A percentile compares a stretch with the other conserved stretches of the same genome.
These are phyloP conservation scores for Centroberyx gerrardi DNA, from an alignment of 2,797 vertebrate species.

Conservation along the genomic window DNA sequence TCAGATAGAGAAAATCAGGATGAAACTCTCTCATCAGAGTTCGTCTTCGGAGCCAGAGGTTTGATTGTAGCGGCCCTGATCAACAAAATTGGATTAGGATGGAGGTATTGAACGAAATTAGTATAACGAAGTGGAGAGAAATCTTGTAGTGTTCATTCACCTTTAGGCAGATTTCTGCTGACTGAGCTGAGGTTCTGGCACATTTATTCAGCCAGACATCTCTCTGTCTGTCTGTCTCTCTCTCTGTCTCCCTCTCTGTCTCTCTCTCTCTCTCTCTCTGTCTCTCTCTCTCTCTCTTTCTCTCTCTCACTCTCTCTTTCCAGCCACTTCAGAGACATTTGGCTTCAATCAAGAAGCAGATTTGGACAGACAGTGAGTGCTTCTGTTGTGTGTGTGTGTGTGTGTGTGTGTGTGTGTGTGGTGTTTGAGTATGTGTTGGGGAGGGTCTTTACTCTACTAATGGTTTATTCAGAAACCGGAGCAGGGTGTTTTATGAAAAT, in stretches of 20 bases:
- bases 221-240: slow-evolving; percentile 13
- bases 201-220: slow-evolving; percentile 25
- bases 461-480: slow-evolving; percentile 75
- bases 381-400: slow-evolving; percentile 47
- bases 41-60: neutral
- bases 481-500: slow-evolving; percentile 65
- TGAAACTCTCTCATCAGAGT: neutral
- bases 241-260: neutral
- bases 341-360: slow-evolving; percentile 69
- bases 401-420: slow-evolving; percentile 35
- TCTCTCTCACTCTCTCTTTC: neutral
- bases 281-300: neutral
- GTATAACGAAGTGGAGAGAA: neutral
- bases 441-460: slow-evolving; percentile 61
- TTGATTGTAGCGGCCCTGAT: slow-evolving; percentile 15
- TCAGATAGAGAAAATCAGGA: neutral
- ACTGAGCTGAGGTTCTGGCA: slow-evolving; percentile 25
- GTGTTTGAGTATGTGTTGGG: slow-evolving; percentile 60
- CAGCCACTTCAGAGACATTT: slow-evolving; percentile 63
- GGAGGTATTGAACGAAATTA: slow-evolving; percentile 2
- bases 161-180: slow-evolving; percentile 13
- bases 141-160: slow-evolving; percentile 2
- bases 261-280: slow-evolving; percentile 18
- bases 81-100: neutral
- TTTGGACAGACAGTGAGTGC: slow-evolving; percentile 49